Percentiles rank a stretch among this genome's conserved stretches.
Evolutionary conservation across 64 coral and sea anemone species (phyloP).

Genomic region (Hydrozoanthus tunicans): DNA sequence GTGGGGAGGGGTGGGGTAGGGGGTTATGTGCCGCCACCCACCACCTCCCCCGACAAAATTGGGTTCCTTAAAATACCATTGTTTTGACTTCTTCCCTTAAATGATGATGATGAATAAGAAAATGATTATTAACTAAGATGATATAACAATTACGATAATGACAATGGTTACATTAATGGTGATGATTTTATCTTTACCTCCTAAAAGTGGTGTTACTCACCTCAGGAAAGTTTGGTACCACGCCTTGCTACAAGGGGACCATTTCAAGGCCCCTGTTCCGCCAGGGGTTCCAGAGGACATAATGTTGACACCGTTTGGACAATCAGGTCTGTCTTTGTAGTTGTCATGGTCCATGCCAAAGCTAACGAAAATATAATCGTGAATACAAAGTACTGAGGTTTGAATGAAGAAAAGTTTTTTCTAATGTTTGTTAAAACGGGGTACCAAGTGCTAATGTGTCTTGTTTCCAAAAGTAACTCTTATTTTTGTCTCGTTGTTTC

Average conservation of each 20-base stretch:
- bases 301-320: conserved; percentile 61
- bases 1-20: no score
- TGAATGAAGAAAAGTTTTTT: no score
- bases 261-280: conserved; percentile 74
- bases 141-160: not conserved
- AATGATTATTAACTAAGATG: no score
- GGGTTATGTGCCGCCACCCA: no score
- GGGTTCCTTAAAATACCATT: no score
- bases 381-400: no score
- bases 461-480: not conserved
- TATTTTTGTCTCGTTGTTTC: not conserved
- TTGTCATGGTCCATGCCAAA: conserved; percentile 78
- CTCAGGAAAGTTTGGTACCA: conserved; percentile 67
- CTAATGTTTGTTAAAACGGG: no score
- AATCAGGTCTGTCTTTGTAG: not conserved
- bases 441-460: not conserved
- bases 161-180: not conserved
- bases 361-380: not conserved
- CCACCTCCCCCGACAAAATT: no score
- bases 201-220: conserved; percentile 16
- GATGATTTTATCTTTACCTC: not conserved
- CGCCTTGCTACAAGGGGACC: conserved; percentile 71
- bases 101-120: no score
- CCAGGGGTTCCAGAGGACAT: conserved; percentile 68
- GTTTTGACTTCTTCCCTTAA: no score